Evolutionary conservation across 2,113 vertebrate species (phyloP).

Genomic region (Elgaria multicarinata): DNA sequence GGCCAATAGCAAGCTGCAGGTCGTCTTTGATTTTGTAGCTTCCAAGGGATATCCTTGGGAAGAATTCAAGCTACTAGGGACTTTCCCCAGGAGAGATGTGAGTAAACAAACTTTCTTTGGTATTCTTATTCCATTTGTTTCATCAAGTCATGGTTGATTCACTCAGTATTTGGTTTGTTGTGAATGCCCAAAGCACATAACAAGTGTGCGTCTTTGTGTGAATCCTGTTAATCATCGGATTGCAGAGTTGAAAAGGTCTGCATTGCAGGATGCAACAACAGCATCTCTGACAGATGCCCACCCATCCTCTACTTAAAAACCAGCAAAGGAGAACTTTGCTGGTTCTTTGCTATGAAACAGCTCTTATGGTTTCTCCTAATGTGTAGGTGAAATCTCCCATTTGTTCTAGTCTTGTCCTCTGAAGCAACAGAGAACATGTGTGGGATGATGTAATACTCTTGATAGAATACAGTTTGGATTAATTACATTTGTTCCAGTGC

Average conservation of each 20-base stretch:
- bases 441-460: neutral
- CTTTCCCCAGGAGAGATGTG: conserved; percentile 99
- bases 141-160: neutral
- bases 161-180: neutral
- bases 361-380: neutral
- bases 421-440: too few species aligned
- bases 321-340: neutral
- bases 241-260: neutral
- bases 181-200: neutral
- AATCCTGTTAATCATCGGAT: neutral
- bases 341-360: neutral
- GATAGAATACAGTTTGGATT: neutral
- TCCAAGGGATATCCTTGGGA: conserved; percentile 97
- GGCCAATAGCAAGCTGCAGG: conserved; percentile 93
- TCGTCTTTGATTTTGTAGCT: conserved; percentile 98
- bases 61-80: conserved; percentile 98
- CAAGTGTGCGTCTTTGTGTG: neutral
- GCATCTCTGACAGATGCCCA: neutral
- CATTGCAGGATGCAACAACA: neutral
- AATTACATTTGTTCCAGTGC: neutral
- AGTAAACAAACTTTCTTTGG: conserved; percentile 65
- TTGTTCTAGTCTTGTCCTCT: too few species aligned
- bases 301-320: neutral
- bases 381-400: neutral
- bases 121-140: neutral